Base-by-base conservation (phyloP, 1,140 invertebrate genomes). In the Rhopalosiphum padi region DNA sequence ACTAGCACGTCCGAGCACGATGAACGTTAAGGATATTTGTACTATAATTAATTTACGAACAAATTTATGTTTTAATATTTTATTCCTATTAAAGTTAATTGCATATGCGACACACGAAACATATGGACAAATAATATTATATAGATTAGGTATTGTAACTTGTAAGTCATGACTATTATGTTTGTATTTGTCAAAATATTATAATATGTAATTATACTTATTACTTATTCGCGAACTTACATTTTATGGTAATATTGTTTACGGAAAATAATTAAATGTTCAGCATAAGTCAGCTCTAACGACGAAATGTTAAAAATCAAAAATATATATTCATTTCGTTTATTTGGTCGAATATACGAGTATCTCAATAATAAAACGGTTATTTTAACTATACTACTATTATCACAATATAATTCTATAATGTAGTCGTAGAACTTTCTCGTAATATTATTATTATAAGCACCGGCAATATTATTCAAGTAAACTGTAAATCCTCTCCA, bases 341-440 rank as follows among this genome's bases (percentile, higher is more conserved):
- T 77, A n/a, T 77, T n/a, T 77, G 15, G 30, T 77, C 60, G 18
- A 77, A 11, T 77, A 77, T n/a, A n/a, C 60, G 18, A 77, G 30
- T 77, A 77, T 77, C 60, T 77, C 30, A n/a, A 60, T 60, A 77
- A 77, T 77, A 77, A n/a, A 77, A 77, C 30, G 60, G 60, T 77
- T 77, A 15, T 77, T 77, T n/a, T n/a, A 77, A 77, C 60, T n/a
- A n/a, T n/a, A 77, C 60, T 3, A 68, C 60, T 77, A 77, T 77
- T 77, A 51, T 51, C 48, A 77, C n/a, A 77, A n/a, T 77, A 77
- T n/a, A n/a, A 77, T 18, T n/a, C 15, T 77, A n/a, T 21, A 77
- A n/a, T 15, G 15, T n/a, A 5, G 60, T 77, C 30, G 60, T 77
- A 77, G 4, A 77, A 77, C 60, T 77, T 15, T n/a, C 60, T 77